phyloP scores from a whole-genome alignment of 2,888 invertebrate genomes.

The Pseudococcus longispinus region DNA sequence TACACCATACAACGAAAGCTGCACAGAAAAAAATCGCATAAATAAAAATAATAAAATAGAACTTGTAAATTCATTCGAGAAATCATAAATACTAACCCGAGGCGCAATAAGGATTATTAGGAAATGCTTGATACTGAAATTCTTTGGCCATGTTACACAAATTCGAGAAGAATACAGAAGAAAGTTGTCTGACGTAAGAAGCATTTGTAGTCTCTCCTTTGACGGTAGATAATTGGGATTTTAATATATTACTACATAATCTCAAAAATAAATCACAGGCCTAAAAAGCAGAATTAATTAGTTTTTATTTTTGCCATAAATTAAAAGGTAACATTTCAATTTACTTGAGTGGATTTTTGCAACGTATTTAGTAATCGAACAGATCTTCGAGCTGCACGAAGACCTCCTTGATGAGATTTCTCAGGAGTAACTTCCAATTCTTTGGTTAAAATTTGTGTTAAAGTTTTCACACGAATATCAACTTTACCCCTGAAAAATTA shows the following conservation, averaged over 20 bases:
- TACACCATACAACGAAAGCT: slow-evolving; percentile 91
- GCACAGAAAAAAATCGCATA: slow-evolving; percentile 53
- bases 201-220: slow-evolving; percentile 81
- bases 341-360: slow-evolving; percentile 71
- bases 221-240: slow-evolving; percentile 80
- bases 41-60: background rate
- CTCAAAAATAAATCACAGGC: slow-evolving; percentile 83
- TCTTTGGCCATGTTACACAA: slow-evolving; percentile 78
- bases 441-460: slow-evolving; percentile 86
- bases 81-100: slow-evolving; percentile 58
- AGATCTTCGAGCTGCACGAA: slow-evolving; percentile 83
- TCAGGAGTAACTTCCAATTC: slow-evolving; percentile 88
- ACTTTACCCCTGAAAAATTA: slow-evolving; percentile 63
- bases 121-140: slow-evolving; percentile 78
- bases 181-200: slow-evolving; percentile 80
- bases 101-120: slow-evolving; percentile 75
- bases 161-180: slow-evolving; percentile 83
- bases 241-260: slow-evolving; percentile 81
- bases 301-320: background rate
- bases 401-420: slow-evolving; percentile 84
- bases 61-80: background rate
- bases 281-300: slow-evolving; percentile 63
- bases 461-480: slow-evolving; percentile 74
- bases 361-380: slow-evolving; percentile 84
- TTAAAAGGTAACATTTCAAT: background rate